Evolutionary conservation across 2,888 invertebrate genomes (phyloP).

Genomic region (Caprella mutica): DNA sequence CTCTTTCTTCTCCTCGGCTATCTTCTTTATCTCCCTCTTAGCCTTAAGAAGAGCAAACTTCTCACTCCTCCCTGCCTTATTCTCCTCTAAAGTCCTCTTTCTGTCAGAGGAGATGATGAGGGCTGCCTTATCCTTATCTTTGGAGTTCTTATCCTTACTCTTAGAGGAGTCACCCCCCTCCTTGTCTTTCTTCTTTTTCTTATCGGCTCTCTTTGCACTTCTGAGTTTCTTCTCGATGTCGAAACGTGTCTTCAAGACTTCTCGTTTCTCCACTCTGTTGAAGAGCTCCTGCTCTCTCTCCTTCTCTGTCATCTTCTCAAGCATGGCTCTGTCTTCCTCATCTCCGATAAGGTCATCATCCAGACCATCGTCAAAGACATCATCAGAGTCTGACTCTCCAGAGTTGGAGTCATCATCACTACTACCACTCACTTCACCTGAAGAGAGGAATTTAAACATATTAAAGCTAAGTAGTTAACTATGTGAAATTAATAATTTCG

Average conservation of each 20-base stretch:
- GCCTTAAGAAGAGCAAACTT: constrained; percentile 87
- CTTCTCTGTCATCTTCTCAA: constrained; percentile 89
- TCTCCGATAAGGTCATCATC: constrained; percentile 96
- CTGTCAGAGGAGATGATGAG: constrained; percentile 46
- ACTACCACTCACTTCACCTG: constrained; percentile 34
- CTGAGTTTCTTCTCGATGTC: constrained; percentile 89
- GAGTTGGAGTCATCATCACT: constrained; percentile 33
- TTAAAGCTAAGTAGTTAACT: neutral
- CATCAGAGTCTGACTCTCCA: constrained; percentile 27
- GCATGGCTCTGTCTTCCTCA: constrained; percentile 77
- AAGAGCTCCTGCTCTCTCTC: constrained; percentile 95
- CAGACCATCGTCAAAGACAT: constrained; percentile 88
- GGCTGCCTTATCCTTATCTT: neutral
- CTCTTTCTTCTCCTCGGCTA: constrained; percentile 42
- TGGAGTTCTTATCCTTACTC: neutral
- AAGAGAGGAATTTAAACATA: neutral
- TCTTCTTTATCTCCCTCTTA: constrained; percentile 67
- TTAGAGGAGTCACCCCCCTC: constrained; percentile 42
- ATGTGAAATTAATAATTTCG: no score
- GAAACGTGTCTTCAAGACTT: constrained; percentile 84
- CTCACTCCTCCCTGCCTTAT: constrained; percentile 64
- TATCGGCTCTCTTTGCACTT: constrained; percentile 65
- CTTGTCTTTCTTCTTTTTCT: constrained; percentile 44
- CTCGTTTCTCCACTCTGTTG: constrained; percentile 86
- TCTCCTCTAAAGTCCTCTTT: constrained; percentile 81